Conservation (phyloP, 2,113 vertebrate species). For the Sterrhoptilus dennistouni region DNA sequence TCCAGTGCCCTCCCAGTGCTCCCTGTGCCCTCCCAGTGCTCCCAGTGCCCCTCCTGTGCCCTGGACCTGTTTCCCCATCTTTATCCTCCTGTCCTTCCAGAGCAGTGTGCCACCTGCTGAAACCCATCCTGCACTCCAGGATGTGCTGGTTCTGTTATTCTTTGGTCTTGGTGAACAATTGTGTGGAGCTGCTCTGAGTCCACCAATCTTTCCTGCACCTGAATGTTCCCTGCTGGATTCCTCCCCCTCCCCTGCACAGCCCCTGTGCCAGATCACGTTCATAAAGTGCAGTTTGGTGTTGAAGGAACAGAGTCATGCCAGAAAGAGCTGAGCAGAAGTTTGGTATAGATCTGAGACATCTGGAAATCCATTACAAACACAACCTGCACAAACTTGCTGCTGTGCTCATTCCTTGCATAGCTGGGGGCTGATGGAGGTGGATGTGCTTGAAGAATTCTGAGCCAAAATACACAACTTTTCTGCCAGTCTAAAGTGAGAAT, state of each 20-base stretch:
- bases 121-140: background rate
- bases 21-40: too few species aligned
- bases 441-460: background rate
- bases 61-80: background rate
- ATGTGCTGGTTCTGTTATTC: background rate
- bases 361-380: background rate
- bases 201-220: background rate
- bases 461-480: background rate
- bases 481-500: background rate
- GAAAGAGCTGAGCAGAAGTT: background rate
- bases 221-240: background rate
- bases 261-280: background rate
- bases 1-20: too few species aligned
- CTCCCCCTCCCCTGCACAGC: background rate
- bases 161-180: background rate
- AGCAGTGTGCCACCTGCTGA: background rate
- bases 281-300: background rate
- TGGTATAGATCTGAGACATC: background rate
- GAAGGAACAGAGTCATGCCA: background rate
- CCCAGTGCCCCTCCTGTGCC: background rate
- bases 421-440: background rate
- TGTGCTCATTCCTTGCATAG: constrained; percentile 25
- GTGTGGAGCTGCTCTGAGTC: background rate
- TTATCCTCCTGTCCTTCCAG: background rate
- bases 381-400: constrained; percentile 35